Base-by-base conservation (phyloP, 2,888 invertebrate genomes). In the Drosophila neonasuta region DNA sequence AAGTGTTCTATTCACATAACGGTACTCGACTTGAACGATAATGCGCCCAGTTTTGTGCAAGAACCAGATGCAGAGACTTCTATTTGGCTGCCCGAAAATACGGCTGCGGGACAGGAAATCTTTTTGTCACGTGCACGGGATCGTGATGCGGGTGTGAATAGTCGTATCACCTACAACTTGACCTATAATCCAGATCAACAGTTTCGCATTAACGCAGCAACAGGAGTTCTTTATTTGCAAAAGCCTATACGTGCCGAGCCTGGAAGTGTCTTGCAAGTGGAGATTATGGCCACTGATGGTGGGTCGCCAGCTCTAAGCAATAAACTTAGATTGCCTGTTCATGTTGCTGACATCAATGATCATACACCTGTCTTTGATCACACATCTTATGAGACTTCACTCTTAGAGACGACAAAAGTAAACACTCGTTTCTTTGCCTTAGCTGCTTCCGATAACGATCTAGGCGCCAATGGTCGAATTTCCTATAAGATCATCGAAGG, bases 291-390 rank as follows among this genome's bases (percentile, higher is more conserved):
- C 15, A 94, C 94, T n/a, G 97, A 97, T 91, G 95, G 95, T 56
- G 97, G 97, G 5, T 93, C 92, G 65, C 95, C 95, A 8, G 92
- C 95, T 8, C 91, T 97, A 51, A 94, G 95, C 15, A 95, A 96
- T 0, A 95, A 94, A 81, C 95, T 96, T 80, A 92, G 93, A 7
- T 93, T 97, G 46, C 92, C 93, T 30, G 93, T 96, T 44, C 93
- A 93, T 20, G 93, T 97, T 66, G 94, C 94, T 80, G 98, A 98
- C 90, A 97, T 98, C 2, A 99, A 99, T 90, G 97, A 98, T 91
- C 97, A 98, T 88, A 97, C 97, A 0, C 98, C 98, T 9, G 95
- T 97, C 2, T 99, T 99, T 90, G 96, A 96, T 89, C 95, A 97
- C 80, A 95, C 96, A 0, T 96, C 96, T 13, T 98, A 98, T 90